phyloP scores from a whole-genome alignment of 1,140 invertebrate genomes.

The Diabrotica undecimpunctata region DNA sequence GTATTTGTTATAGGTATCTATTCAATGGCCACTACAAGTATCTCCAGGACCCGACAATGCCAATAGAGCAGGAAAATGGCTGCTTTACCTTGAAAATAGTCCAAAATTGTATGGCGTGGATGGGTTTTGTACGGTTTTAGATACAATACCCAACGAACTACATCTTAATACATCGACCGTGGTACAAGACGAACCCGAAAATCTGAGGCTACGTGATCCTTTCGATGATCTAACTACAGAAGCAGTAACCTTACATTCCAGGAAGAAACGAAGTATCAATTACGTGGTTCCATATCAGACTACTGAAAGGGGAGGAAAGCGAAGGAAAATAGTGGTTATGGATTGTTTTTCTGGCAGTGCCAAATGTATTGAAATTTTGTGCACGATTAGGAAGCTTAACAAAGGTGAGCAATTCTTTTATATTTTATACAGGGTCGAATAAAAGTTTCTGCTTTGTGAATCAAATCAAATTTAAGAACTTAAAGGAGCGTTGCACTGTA shows the following conservation, averaged over 20 bases:
- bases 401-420: slow-evolving; percentile 46
- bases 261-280: slow-evolving; percentile 63
- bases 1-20: slow-evolving; percentile 35
- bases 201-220: background rate
- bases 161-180: slow-evolving; percentile 14
- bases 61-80: slow-evolving; percentile 86
- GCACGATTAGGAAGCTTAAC: slow-evolving; percentile 72
- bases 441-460: too few species aligned
- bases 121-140: slow-evolving; percentile 6
- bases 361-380: slow-evolving; percentile 81
- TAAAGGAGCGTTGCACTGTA: too few species aligned
- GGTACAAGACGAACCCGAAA: slow-evolving; percentile 5
- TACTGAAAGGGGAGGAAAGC: slow-evolving; percentile 52
- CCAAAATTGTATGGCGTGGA: slow-evolving; percentile 57
- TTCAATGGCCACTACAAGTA: slow-evolving; percentile 88
- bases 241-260: slow-evolving; percentile 56
- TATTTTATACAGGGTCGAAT: too few species aligned
- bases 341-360: slow-evolving; percentile 76
- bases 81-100: slow-evolving; percentile 80
- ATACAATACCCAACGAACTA: slow-evolving; percentile 24
- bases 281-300: slow-evolving; percentile 68
- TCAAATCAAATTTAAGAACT: too few species aligned
- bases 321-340: slow-evolving; percentile 54
- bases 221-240: slow-evolving; percentile 40
- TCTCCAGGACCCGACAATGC: slow-evolving; percentile 66